Evolutionary conservation across 2,888 invertebrate genomes (phyloP).

Genomic region (Clistopyga incitator): DNA sequence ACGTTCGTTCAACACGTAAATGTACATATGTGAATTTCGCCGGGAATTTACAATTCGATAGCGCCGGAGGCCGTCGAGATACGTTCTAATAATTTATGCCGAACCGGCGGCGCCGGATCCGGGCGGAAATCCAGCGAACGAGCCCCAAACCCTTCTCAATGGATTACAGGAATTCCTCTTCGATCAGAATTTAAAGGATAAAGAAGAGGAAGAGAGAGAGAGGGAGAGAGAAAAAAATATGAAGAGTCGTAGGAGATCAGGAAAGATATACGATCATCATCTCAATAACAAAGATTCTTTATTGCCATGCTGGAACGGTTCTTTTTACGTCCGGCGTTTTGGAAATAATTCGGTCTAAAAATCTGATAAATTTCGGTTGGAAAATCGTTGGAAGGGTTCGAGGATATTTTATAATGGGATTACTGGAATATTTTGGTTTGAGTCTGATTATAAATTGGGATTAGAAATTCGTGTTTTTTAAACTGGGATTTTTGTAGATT

Average conservation of each 20-base stretch:
- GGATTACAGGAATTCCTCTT: constrained; percentile 63
- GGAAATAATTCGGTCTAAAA: not conserved
- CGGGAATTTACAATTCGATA: constrained; percentile 41
- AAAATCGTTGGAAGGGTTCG: not conserved
- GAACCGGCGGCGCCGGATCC: constrained; percentile 61
- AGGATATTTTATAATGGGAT: not conserved
- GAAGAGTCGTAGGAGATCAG: constrained; percentile 9
- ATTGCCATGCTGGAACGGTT: not conserved
- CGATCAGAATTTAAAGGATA: constrained; percentile 64
- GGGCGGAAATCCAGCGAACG: constrained; percentile 58
- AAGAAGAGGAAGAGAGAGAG: not conserved
- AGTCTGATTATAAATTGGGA: not conserved
- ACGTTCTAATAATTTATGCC: constrained; percentile 64
- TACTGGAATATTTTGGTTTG: not conserved
- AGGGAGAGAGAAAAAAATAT: not conserved
- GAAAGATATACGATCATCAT: constrained; percentile 39
- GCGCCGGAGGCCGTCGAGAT: constrained; percentile 40
- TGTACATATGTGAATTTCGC: constrained; percentile 46
- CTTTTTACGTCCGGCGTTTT: not conserved
- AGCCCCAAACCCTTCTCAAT: constrained; percentile 36
- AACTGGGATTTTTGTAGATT: too few relatives aligned
- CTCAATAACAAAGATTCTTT: constrained; percentile 51
- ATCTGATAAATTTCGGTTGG: not conserved
- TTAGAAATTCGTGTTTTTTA: not conserved
- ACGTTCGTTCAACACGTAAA: constrained; percentile 29